Evolutionary conservation across 2,797 vertebrate species (phyloP).

Genomic region (Syngnathus rostellatus): DNA sequence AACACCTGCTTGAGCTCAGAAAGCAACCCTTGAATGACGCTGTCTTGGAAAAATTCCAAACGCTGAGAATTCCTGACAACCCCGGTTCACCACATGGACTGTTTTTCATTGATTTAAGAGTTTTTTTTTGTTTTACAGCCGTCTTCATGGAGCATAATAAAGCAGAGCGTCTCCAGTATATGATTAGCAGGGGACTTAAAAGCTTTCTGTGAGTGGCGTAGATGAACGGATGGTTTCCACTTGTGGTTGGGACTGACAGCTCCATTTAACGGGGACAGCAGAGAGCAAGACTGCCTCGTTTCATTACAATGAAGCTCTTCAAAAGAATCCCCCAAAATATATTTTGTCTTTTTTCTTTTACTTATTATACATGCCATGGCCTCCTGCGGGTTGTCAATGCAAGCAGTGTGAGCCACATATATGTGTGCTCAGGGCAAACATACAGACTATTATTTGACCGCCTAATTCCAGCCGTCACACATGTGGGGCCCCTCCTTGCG

Average conservation of each 20-base stretch:
- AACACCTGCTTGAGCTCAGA: conserved; percentile 38
- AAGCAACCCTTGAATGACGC: conserved; percentile 15
- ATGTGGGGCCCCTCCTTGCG: conserved; percentile 31
- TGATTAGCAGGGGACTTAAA: conserved; percentile 39
- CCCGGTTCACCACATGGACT: conserved; percentile 15
- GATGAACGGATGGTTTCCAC: conserved; percentile 36
- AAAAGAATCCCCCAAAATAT: conserved; percentile 31
- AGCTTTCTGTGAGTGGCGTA: conserved; percentile 43
- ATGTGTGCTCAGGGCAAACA: conserved; percentile 34
- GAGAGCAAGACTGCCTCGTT: conserved; percentile 19
- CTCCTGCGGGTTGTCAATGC: background rate
- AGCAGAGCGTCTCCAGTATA: conserved; percentile 16
- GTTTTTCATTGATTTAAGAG: conserved; percentile 22
- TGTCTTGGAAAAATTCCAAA: conserved; percentile 31
- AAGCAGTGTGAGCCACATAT: conserved; percentile 16
- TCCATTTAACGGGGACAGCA: conserved; percentile 33
- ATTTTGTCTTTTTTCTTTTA: conserved; percentile 10
- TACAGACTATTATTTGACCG: conserved; percentile 29
- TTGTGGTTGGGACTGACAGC: conserved; percentile 33
- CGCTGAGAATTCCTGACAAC: conserved; percentile 39
- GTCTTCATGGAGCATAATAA: conserved; percentile 24
- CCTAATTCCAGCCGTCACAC: conserved; percentile 44
- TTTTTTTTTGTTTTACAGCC: conserved; percentile 3
- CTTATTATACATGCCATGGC: conserved; percentile 13
- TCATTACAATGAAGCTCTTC: conserved; percentile 21